Evolutionary conservation across 2,113 vertebrate genomes (phyloP), one percentile per base, ranked within the genome.

Genomic region (Erythrocebus patas): DNA sequence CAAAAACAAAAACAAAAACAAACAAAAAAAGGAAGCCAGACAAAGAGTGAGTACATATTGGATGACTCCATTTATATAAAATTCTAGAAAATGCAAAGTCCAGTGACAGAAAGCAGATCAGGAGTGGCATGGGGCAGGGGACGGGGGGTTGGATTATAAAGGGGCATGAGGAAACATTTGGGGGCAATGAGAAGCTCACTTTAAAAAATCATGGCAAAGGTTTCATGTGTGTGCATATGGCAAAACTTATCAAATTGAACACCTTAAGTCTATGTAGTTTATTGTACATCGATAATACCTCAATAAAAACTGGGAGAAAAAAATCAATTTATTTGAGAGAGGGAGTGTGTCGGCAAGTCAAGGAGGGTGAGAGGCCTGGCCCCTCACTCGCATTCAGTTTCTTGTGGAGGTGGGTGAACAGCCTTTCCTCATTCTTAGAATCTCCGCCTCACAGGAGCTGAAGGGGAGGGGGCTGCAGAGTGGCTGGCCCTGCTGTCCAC

Each of bases 31-130:
- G 5, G 27, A 64, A 30, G 43, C 23, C 16, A 45, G 57, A 78
- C 61, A 18, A 73, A 84, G 45, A 73, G 61, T 40, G 55, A 35
- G 18, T 18, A 40, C 35, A 30, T 52, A 32, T n/a, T 79, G 14
- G 70, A 61, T 84, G 55, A 66, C 40, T 84, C 78, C 23, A 59
- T 66, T 84, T 38, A 73, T 8, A 43, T 8, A 73, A 72, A 95
- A 87, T 43, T 72, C 70, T 72, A 91, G n/a, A 83, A 95, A 95
- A 76, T 20, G n/a, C 64, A 84, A 45, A 95, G 45, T 48, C 43
- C 2, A 76, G 35, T 1, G 40, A 59, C 35, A 89, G 79, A 66
- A 93, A 83, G 73, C 81, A 52, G 70, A 73, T 55, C 55, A 27
- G n/a, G 13, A 52, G 13, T 57, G 68, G 16, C 6, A 4, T 18